Percentiles rank a stretch among this genome's conserved stretches.
These are phyloP conservation scores for Prorops nasuta DNA, from an alignment of 1,140 invertebrate species.

Conservation along the genomic window DNA sequence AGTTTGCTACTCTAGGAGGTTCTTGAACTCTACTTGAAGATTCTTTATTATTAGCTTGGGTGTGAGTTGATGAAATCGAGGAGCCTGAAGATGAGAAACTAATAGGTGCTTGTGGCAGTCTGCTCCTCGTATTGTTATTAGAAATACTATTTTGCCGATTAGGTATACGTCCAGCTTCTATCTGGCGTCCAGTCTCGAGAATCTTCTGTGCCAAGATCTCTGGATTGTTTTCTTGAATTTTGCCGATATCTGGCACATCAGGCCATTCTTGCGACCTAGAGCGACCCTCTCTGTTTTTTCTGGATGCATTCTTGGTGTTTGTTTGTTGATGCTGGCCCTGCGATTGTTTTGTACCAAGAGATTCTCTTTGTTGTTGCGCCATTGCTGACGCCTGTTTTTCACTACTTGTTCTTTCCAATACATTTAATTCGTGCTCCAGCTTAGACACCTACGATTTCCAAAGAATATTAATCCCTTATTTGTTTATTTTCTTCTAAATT, in stretches of 20 bases:
- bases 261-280: slow-evolving; percentile 86
- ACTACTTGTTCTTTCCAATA: slow-evolving; percentile 69
- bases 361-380: slow-evolving; percentile 42
- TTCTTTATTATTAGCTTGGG: slow-evolving; percentile 48
- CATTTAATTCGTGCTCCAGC: slow-evolving; percentile 72
- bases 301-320: slow-evolving; percentile 42
- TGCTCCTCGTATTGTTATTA: slow-evolving; percentile 31
- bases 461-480: slow-evolving; percentile 12
- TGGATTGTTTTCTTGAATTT: slow-evolving; percentile 89
- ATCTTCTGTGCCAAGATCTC: slow-evolving; percentile 87
- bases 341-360: slow-evolving; percentile 27
- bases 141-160: slow-evolving; percentile 31
- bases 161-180: slow-evolving; percentile 74
- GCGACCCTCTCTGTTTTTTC: slow-evolving; percentile 71
- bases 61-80: slow-evolving; percentile 34
- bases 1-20: slow-evolving; percentile 81
- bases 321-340: slow-evolving; percentile 35
- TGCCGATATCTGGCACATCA: slow-evolving; percentile 82
- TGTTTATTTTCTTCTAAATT: no score
- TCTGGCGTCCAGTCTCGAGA: slow-evolving; percentile 81
- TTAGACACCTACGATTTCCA: slow-evolving; percentile 62
- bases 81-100: slow-evolving; percentile 32
- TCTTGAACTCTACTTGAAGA: slow-evolving; percentile 61
- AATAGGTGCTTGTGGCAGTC: slow-evolving; percentile 48
- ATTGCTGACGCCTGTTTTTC: slow-evolving; percentile 62